Evolutionary conservation across 2,113 vertebrate species (phyloP), one percentile per base, ranked within the genome.

Genomic region (Pterocles orientalis): DNA sequence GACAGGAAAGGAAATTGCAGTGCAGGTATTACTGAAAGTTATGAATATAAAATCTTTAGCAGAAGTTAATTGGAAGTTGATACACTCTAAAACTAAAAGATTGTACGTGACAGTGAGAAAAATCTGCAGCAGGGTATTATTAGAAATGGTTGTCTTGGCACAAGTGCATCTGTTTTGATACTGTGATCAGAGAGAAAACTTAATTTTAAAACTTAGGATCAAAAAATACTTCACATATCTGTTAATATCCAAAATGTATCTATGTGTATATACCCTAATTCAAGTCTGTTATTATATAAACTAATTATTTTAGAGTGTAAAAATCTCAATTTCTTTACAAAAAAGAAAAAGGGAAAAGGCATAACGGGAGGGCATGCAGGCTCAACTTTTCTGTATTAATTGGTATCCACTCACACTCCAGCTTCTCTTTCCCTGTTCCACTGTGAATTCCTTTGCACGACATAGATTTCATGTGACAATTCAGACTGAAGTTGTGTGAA

Each of bases 1-100:
- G 62, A 51, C 39, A 80, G 36, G 31, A 88, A 82, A 84, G 50
- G 50, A 90, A 90, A 92, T 82, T 65, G 41, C 36, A 41, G 26
- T 90, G 47, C 26, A 79, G 51, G 5, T 88, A 25, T 57, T 75
- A 24, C 60, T 75, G 65, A 71, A 25, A 41, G 18, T 88, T 90
- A 68, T 41, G 68, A 78, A 71, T 79, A 18, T 41, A 25, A 70
- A 77, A 31, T 76, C 25, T 64, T 79, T 62, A 88, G 12, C 13
- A 65, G 50, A 36, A 80, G 33, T 82, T 90, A 50, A 69, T 76
- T 85, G 57, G 41, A 82, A 75, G 17, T 19, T 66, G 17, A 31
- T 66, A 43, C 47, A 48, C 13, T 90, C 50, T 66, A 43, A 86
- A 85, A 54, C 25, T 25, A 66, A 71, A 61, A 61, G 36, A 54